These are phyloP conservation scores for Macrotus californicus DNA, from an alignment of 2,113 vertebrate genomes.

Conservation along the genomic window DNA sequence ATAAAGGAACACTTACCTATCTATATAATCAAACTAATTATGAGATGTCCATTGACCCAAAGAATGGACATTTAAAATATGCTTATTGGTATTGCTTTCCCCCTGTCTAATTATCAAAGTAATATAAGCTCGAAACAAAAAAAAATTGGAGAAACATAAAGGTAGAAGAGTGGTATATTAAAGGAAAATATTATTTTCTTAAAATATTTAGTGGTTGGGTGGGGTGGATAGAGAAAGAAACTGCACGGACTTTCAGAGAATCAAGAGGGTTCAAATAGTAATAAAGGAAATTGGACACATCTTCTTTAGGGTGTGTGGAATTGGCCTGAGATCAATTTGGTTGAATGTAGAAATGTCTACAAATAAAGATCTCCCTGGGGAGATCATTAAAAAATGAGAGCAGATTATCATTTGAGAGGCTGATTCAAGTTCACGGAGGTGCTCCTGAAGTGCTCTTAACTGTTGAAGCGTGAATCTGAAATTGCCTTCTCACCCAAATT, in stretches of 20 bases:
- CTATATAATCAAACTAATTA: background rate
- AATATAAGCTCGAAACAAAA: background rate
- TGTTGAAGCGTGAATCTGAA: background rate
- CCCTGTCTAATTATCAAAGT: background rate
- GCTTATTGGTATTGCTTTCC: background rate
- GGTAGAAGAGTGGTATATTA: background rate
- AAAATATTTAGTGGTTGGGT: background rate
- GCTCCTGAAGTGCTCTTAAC: background rate
- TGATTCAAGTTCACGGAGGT: background rate
- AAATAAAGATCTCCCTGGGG: background rate
- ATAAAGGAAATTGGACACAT: background rate
- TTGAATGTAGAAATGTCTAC: background rate
- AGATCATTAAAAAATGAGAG: conserved; percentile 16
- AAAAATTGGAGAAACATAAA: conserved; percentile 13
- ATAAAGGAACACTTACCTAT: background rate
- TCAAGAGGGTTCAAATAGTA: background rate
- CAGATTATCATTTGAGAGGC: background rate
- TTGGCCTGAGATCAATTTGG: background rate
- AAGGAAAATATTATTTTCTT: conserved; percentile 9
- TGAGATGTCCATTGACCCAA: background rate
- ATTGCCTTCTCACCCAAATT: background rate
- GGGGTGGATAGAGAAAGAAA: background rate
- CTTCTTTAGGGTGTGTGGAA: background rate
- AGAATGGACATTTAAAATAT: background rate
- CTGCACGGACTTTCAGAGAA: background rate